Evolutionary conservation across 2,113 vertebrate genomes (phyloP).

Genomic region (Recurvirostra avosetta): DNA sequence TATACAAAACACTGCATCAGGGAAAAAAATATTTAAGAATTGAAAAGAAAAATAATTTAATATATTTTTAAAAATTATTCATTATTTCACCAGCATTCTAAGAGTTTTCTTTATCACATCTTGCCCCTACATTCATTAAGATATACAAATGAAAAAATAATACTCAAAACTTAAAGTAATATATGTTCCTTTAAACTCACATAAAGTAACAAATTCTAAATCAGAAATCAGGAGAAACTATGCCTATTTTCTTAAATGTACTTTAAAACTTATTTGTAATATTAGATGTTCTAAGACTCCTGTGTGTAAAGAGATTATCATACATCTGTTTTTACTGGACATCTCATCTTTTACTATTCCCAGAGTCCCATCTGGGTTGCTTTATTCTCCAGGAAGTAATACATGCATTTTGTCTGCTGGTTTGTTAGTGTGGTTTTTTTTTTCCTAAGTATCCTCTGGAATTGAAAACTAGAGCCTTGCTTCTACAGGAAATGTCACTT

Average conservation of each 20-base stretch:
- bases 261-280: background rate
- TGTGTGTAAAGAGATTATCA: background rate
- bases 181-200: background rate
- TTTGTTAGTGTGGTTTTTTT: background rate
- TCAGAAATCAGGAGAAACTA: background rate
- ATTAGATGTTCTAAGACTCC: background rate
- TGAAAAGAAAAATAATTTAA: background rate
- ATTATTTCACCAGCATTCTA: background rate
- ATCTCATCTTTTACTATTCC: background rate
- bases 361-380: background rate
- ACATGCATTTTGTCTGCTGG: background rate
- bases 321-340: background rate
- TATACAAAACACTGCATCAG: background rate
- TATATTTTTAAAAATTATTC: background rate
- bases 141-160: background rate
- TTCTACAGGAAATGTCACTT: background rate
- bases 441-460: background rate
- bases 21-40: background rate
- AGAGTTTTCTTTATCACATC: background rate
- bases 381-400: background rate
- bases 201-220: background rate
- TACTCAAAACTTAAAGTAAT: background rate
- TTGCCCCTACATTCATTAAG: background rate
- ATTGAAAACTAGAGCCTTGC: background rate
- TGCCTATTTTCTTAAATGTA: background rate